A percentile compares a stretch with the other conserved stretches of the same genome.
phyloP scores from a whole-genome alignment of 2,888 invertebrate species.

The Ceratothoa steindachneri region DNA sequence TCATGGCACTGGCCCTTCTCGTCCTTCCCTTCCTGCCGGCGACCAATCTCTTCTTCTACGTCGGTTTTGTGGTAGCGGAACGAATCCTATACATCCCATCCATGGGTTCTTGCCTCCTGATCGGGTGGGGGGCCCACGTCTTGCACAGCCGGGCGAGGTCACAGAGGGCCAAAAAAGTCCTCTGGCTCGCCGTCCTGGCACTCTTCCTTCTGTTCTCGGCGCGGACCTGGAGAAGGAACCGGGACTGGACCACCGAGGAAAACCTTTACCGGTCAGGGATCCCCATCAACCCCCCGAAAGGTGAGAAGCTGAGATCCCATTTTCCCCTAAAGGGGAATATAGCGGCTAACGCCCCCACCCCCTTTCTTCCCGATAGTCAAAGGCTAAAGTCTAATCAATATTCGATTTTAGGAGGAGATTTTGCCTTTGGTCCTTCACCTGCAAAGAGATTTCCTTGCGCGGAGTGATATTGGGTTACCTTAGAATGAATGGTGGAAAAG shows the following conservation, averaged over 20 bases:
- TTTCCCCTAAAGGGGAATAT: no score
- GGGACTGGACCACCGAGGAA: constrained; percentile 90
- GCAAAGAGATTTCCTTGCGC: no score
- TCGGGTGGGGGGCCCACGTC: constrained; percentile 66
- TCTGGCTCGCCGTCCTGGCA: constrained; percentile 64
- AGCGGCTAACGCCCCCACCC: no score
- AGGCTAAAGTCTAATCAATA: no score
- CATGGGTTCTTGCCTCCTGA: constrained; percentile 85
- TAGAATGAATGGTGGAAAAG: no score
- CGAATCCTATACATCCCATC: constrained; percentile 92
- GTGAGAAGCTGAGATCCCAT: constrained; percentile 59
- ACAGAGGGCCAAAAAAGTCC: constrained; percentile 41
- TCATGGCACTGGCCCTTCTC: constrained; percentile 64
- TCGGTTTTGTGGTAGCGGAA: constrained; percentile 97
- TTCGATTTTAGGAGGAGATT: no score
- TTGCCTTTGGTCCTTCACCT: no score
- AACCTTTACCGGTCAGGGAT: constrained; percentile 86
- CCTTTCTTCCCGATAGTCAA: no score
- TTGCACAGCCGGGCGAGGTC: constrained; percentile 30
- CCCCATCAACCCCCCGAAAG: constrained; percentile 94
- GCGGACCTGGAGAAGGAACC: constrained; percentile 75
- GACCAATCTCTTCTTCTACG: constrained; percentile 92
- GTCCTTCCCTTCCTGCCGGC: constrained; percentile 91
- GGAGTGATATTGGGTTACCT: no score
- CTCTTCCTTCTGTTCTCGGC: constrained; percentile 53